phyloP scores from a whole-genome alignment of 2,113 vertebrate species.

The Centropus unirufus region DNA sequence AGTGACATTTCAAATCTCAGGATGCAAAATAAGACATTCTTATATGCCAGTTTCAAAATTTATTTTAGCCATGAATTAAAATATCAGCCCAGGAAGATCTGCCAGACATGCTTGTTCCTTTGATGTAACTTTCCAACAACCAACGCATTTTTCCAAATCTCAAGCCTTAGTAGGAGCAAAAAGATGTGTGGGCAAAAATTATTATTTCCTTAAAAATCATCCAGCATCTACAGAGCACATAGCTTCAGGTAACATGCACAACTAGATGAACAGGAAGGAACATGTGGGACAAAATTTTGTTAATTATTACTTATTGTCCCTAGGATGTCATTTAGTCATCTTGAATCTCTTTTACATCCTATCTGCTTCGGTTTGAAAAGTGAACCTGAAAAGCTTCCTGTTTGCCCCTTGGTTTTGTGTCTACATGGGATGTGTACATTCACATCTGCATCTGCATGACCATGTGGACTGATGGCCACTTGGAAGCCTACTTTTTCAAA shows the following conservation, averaged over 20 bases:
- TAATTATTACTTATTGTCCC: neutral
- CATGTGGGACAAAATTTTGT: neutral
- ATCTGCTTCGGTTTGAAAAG: neutral
- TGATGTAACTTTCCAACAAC: neutral
- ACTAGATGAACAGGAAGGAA: neutral
- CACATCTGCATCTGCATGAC: neutral
- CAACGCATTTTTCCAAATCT: neutral
- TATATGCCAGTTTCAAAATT: neutral
- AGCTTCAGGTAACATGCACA: neutral
- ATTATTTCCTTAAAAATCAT: neutral
- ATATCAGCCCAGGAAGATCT: neutral
- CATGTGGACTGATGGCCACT: neutral
- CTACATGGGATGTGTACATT: neutral
- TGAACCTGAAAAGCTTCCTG: neutral
- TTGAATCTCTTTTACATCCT: neutral
- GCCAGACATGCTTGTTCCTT: neutral
- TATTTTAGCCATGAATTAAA: constrained; percentile 5
- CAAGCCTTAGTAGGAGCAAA: neutral
- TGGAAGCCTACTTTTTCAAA: neutral
- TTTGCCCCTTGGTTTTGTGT: neutral
- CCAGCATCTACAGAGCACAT: neutral
- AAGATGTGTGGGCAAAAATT: rapidly evolving
- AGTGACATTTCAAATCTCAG: neutral
- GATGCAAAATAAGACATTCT: neutral
- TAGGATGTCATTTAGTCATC: neutral